Base-by-base conservation (phyloP, 2,888 invertebrate species). In the Uloborus plumipes region DNA sequence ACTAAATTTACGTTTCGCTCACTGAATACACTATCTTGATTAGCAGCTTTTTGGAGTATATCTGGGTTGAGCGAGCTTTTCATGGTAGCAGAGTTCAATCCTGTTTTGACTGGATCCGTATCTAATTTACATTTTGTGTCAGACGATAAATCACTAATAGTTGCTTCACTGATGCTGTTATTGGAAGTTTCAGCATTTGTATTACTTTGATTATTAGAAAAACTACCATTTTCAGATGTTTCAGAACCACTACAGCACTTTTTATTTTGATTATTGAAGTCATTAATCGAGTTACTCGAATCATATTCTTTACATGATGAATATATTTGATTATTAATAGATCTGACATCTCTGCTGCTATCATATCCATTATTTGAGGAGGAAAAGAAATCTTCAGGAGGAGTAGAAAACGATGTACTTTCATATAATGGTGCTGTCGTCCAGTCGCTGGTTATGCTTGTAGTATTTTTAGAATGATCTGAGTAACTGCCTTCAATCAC, bases 391-490 rank as follows among this genome's bases (percentile, higher is more conserved):
- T 77, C 77, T 50, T 77, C 83, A 15, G 66, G 73, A 14, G 83
- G 73, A 2, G 83, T 83, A 9, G 83, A 76, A 58, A 83, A 83
- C 9, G 83, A 83, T 14, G 77, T 77, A 62, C 83, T 83, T n/a
- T 72, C 75, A 49, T 83, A 58, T 18, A 83, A 26, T 13, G 83
- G 72, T 14, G 83, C 83, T 22, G 83, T 83, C 20, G 67, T 67
- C 72, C 72, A 83, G 18, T 76, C 75, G 58, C 83, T 80, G 18
- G 64, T 62, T 49, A 61, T 61, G 55, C 80, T 80, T n/a, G 72
- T 72, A 22, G 69, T 70, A 20, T 66, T 18, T 61, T 65, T 65
- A n/a, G 74, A 80, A 62, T 74, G 64, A 50, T 75, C 72, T 0
- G 83, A 83, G 11, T 67, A 71, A 73, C 83, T 76, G 49, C 62